Conservation (phyloP, 2,113 vertebrate genomes). For the Propithecus coquereli region DNA sequence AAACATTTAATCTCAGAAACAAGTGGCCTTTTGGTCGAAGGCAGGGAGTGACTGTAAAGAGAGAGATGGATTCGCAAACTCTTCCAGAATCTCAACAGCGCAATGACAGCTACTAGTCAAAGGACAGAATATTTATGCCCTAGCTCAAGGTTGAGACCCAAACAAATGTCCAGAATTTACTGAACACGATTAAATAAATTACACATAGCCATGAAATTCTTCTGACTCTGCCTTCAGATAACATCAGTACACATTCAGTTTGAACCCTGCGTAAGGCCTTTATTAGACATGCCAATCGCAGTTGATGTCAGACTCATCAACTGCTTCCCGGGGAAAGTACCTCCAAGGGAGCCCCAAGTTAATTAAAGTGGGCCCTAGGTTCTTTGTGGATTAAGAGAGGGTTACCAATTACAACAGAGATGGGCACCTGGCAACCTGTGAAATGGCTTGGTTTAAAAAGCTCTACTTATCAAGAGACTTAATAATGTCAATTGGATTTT, state of each 20-base stretch:
- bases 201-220: neutral
- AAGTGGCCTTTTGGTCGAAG: neutral
- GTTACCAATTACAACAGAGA: neutral
- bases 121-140: neutral
- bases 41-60: neutral
- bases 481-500: neutral
- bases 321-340: neutral
- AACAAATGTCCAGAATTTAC: neutral
- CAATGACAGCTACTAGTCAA: neutral
- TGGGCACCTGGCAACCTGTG: neutral
- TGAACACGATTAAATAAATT: neutral
- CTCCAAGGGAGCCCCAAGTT: neutral
- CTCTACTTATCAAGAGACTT: neutral
- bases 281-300: neutral
- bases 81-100: neutral
- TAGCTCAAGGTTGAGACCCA: neutral
- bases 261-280: neutral
- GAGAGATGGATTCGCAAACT: neutral
- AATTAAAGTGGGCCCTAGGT: neutral
- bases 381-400: neutral
- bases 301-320: too few species aligned
- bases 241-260: neutral
- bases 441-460: neutral
- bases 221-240: neutral
- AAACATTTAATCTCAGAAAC: neutral